These are phyloP conservation scores for Lycopodina hypogea DNA, from an alignment of 37 sponge, comb jelly and placozoan species.

Conservation along the genomic window DNA sequence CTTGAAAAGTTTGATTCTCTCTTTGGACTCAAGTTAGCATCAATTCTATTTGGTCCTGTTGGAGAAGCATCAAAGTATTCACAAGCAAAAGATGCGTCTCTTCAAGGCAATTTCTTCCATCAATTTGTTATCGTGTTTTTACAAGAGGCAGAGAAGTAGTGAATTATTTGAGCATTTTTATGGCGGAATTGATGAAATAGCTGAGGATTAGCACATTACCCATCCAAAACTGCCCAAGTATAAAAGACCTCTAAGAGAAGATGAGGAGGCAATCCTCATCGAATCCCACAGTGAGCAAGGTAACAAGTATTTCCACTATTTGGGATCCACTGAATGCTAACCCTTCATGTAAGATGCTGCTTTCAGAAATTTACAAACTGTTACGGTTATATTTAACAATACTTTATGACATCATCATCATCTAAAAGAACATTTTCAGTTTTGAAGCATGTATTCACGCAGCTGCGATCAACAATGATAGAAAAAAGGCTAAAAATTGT, in stretches of 20 bases:
- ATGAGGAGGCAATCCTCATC: conserved; percentile 25
- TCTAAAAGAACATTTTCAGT: conserved; percentile 56
- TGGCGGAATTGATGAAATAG: conserved; percentile 10
- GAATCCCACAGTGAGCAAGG: conserved; percentile 15
- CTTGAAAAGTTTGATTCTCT: no score
- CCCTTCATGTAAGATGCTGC: conserved; percentile 10
- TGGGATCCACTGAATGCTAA: conserved; percentile 37
- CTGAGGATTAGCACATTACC: conserved; percentile 16
- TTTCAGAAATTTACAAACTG: conserved; percentile 34
- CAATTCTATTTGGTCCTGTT: conserved; percentile 24
- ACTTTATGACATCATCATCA: conserved; percentile 47
- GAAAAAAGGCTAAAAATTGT: conserved; percentile 32
- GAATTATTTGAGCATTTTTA: conserved; percentile 35
- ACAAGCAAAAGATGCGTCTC: conserved; percentile 44
- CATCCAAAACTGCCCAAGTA: conserved; percentile 20
- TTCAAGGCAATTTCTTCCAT: conserved; percentile 42
- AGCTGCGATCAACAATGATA: conserved; percentile 40
- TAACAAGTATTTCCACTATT: conserved; percentile 30
- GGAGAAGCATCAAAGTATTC: conserved; percentile 33
- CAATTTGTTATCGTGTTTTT: conserved; percentile 27
- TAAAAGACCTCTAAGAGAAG: conserved; percentile 30
- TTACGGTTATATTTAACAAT: no score
- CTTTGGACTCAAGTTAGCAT: conserved; percentile 35
- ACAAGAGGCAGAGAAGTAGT: conserved; percentile 18
- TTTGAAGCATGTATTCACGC: conserved; percentile 20